phyloP scores from a whole-genome alignment of 2,888 invertebrate species.

The Hedychridium roseum region DNA sequence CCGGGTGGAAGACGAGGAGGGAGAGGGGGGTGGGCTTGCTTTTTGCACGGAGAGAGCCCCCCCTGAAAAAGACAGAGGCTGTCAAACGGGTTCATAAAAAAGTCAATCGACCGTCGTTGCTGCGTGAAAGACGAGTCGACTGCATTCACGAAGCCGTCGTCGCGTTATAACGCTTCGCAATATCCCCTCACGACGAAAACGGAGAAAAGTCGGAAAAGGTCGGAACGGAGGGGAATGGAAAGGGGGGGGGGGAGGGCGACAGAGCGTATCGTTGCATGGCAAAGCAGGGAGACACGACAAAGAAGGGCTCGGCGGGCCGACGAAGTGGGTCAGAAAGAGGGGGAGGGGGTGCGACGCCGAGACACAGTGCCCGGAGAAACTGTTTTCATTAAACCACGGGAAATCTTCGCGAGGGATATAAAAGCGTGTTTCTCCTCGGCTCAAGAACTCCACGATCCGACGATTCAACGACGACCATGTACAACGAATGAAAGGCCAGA shows the following conservation, averaged over 20 bases:
- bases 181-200: neutral
- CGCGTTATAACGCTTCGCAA: conserved; percentile 1
- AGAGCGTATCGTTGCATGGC: too few relatives aligned
- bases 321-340: neutral
- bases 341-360: conserved; percentile 7
- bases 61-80: conserved; percentile 16
- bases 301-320: conserved; percentile 3
- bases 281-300: conserved; percentile 1
- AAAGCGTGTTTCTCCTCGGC: too few relatives aligned
- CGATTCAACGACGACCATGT: too few relatives aligned
- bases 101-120: conserved; percentile 1
- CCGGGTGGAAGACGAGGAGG: too few relatives aligned
- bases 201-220: neutral
- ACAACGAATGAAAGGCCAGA: neutral
- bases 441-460: too few relatives aligned
- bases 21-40: too few relatives aligned
- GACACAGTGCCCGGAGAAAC: conserved; percentile 22
- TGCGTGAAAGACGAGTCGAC: too few relatives aligned
- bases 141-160: neutral
- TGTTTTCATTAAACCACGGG: conserved; percentile 38
- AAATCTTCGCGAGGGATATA: conserved; percentile 40
- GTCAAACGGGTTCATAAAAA: conserved; percentile 23
- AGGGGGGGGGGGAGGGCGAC: neutral
- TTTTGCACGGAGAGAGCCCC: neutral
- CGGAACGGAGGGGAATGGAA: neutral